phyloP scores from a whole-genome alignment of 2,888 invertebrate genomes.

The Junonia oenone region DNA sequence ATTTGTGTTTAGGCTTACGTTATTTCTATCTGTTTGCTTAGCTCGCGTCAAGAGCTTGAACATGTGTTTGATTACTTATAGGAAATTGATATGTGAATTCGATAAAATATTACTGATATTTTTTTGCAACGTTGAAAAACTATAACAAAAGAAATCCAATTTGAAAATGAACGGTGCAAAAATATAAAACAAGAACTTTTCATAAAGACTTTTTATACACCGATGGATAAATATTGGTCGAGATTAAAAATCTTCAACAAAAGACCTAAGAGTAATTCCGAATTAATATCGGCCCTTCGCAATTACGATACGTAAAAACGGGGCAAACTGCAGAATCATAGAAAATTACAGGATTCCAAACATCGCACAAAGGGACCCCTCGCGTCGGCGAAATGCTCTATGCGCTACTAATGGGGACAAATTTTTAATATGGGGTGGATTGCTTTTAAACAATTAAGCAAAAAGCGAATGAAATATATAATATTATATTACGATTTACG shows the following conservation, averaged over 20 bases:
- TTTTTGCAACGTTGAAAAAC: neutral
- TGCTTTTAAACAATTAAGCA: slow-evolving; percentile 55
- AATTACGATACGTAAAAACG: slow-evolving; percentile 56
- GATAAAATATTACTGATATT: neutral
- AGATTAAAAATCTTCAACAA: slow-evolving; percentile 68
- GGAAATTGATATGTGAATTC: neutral
- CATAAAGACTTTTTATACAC: neutral
- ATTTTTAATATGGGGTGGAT: slow-evolving; percentile 68
- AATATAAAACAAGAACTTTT: neutral
- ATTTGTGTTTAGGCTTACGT: slow-evolving; percentile 51
- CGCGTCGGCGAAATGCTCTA: slow-evolving; percentile 46
- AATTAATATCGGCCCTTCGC: slow-evolving; percentile 55
- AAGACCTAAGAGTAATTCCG: slow-evolving; percentile 52
- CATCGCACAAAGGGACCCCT: slow-evolving; percentile 60
- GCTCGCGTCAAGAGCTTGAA: slow-evolving; percentile 47
- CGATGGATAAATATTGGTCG: slow-evolving; percentile 47
- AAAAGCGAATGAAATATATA: slow-evolving; percentile 27
- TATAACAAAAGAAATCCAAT: neutral
- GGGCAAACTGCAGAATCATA: slow-evolving; percentile 68
- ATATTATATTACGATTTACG: slow-evolving; percentile 13
- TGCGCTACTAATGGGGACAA: slow-evolving; percentile 64
- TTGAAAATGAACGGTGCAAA: neutral
- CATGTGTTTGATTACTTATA: slow-evolving; percentile 21
- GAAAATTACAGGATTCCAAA: slow-evolving; percentile 73
- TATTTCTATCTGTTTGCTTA: slow-evolving; percentile 53